These are phyloP conservation scores for Holcopasites calliopsidis DNA, from an alignment of 1,140 invertebrate genomes.

Conservation along the genomic window DNA sequence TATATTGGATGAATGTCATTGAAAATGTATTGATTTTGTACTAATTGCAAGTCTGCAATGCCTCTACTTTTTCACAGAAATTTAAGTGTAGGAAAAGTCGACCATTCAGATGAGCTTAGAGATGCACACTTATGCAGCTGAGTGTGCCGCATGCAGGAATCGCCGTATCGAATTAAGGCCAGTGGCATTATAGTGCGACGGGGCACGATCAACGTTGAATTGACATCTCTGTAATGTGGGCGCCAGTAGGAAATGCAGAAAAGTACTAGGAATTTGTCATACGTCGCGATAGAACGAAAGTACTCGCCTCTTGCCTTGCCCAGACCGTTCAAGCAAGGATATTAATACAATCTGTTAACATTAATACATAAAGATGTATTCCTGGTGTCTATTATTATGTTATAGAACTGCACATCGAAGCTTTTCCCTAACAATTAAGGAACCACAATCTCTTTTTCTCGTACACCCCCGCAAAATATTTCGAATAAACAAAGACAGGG, in stretches of 20 bases:
- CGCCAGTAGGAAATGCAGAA: neutral
- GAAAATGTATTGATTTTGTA: too few relatives aligned
- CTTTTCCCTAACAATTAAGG: too few relatives aligned
- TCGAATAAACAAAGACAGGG: too few relatives aligned
- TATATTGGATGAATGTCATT: too few relatives aligned
- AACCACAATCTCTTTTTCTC: too few relatives aligned
- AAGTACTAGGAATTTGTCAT: neutral
- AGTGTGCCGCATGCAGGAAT: neutral
- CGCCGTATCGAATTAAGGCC: slow-evolving; percentile 16
- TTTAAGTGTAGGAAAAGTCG: neutral
- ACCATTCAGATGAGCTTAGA: neutral
- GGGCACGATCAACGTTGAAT: slow-evolving; percentile 8
- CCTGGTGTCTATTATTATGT: too few relatives aligned
- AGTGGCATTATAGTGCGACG: slow-evolving; percentile 11
- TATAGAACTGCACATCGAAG: too few relatives aligned
- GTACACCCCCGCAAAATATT: too few relatives aligned
- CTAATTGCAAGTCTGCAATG: too few relatives aligned
- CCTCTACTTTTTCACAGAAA: neutral
- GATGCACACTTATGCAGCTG: neutral
- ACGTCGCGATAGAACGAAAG: neutral
- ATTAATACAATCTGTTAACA: neutral
- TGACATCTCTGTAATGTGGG: neutral
- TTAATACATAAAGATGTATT: too few relatives aligned
- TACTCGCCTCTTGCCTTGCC: neutral
- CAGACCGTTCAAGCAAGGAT: neutral